These are phyloP conservation scores for Aurelia coerulea DNA, from an alignment of 30 jellyfish, hydroid and myxozoan genomes.

Conservation along the genomic window DNA sequence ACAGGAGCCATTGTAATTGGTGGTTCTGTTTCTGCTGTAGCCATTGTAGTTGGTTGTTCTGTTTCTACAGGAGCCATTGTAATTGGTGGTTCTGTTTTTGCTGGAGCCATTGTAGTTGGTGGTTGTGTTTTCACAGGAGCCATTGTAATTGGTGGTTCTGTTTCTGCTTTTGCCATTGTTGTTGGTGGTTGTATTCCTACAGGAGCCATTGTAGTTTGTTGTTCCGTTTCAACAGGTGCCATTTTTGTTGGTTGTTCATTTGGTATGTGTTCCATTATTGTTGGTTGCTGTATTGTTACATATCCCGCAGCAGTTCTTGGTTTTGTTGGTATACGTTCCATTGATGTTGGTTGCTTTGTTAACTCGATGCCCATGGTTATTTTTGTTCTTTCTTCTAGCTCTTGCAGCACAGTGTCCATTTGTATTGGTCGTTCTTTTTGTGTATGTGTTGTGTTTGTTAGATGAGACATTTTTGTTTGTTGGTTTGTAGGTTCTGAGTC, in stretches of 20 bases:
- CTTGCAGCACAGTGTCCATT: background rate
- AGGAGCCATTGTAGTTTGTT: background rate
- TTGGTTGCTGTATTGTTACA: background rate
- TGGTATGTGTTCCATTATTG: background rate
- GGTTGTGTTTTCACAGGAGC: background rate
- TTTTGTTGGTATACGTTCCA: background rate
- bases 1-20: background rate
- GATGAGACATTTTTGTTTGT: background rate
- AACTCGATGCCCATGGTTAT: background rate
- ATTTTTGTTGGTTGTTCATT: background rate
- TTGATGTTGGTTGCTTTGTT: background rate
- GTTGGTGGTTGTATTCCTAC: background rate
- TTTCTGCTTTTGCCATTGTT: background rate
- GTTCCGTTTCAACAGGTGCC: background rate
- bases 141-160: background rate
- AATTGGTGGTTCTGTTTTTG: slow-evolving; percentile 1
- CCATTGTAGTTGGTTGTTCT: background rate
- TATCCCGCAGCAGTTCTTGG: background rate
- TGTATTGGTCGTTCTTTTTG: background rate
- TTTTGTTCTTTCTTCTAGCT: background rate
- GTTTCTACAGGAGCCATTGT: too few species aligned
- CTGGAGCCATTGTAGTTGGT: background rate
- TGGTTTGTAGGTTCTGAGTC: too few species aligned
- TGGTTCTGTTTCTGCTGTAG: background rate
- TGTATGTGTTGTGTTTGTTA: background rate